Percentiles rank a stretch among this genome's conserved stretches.
These are phyloP conservation scores for Nasonia vitripennis DNA, from an alignment of 1,140 invertebrate genomes.

Conservation along the genomic window DNA sequence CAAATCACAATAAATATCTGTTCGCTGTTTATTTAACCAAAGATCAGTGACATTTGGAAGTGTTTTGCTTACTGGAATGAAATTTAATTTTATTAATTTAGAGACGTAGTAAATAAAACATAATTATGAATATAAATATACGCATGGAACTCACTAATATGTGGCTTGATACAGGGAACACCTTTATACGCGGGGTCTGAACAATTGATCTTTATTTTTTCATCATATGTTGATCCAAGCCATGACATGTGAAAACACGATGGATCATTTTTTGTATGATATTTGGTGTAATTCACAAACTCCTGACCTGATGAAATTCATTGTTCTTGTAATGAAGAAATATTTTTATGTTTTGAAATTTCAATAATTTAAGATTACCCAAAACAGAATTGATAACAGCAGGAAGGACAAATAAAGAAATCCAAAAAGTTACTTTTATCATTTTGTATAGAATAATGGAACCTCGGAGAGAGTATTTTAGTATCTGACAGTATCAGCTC, in stretches of 20 bases:
- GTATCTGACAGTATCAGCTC: not conserved
- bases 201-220: conserved; percentile 44
- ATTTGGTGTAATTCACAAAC: not conserved
- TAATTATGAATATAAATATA: not conserved
- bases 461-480: not conserved
- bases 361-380: conserved; percentile 20
- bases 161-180: conserved; percentile 56
- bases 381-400: not conserved
- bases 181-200: not conserved
- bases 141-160: not conserved
- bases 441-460: not conserved
- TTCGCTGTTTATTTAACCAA: conserved; percentile 40
- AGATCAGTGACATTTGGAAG: conserved; percentile 54
- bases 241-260: conserved; percentile 61
- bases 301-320: not conserved
- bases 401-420: not conserved
- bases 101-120: not conserved
- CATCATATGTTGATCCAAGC: conserved; percentile 42
- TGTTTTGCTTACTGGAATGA: conserved; percentile 43
- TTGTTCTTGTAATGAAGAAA: not conserved
- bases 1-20: conserved; percentile 36
- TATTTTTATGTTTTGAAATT: not conserved
- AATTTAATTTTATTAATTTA: conserved; percentile 29
- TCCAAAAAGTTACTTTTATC: conserved; percentile 25
- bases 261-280: not conserved